Evolutionary conservation across 2,888 invertebrate genomes (phyloP).

Genomic region (Drosophila maculinotata): DNA sequence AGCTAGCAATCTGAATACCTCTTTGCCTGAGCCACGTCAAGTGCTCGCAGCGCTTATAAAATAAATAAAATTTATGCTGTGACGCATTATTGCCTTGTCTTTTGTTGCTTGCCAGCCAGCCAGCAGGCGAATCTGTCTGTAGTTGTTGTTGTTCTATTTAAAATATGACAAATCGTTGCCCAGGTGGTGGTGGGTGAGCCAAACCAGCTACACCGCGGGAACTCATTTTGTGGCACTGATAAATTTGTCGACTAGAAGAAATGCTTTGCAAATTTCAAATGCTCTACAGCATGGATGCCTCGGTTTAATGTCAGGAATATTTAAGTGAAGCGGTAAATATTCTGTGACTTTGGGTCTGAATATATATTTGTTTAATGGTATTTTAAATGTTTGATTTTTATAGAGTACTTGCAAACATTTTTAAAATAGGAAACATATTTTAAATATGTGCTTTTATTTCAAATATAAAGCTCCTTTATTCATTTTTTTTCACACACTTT

Average conservation of each 20-base stretch:
- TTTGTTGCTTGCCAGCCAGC: constrained; percentile 52
- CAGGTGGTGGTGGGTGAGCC: constrained; percentile 55
- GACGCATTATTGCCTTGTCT: constrained; percentile 79
- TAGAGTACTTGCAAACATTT: too few relatives aligned
- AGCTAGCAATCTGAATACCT: constrained; percentile 58
- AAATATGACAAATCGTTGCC: constrained; percentile 79
- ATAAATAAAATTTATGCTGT: constrained; percentile 80
- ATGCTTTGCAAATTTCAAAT: constrained; percentile 55
- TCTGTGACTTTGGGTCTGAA: neutral
- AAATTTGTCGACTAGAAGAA: constrained; percentile 76
- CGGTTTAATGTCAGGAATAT: neutral
- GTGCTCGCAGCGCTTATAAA: constrained; percentile 77
- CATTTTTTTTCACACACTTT: neutral
- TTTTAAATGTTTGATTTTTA: too few relatives aligned
- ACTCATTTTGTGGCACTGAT: constrained; percentile 80
- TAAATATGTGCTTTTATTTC: too few relatives aligned
- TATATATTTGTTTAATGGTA: neutral
- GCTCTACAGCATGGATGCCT: constrained; percentile 33
- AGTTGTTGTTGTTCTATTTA: constrained; percentile 62
- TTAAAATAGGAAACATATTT: too few relatives aligned
- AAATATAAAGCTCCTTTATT: neutral
- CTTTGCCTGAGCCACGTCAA: constrained; percentile 60
- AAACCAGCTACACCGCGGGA: constrained; percentile 38
- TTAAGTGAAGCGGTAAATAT: too few relatives aligned
- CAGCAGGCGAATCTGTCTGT: constrained; percentile 34